Percentiles rank a stretch among this genome's conserved stretches.
These are phyloP conservation scores for Eleginops maclovinus DNA, from an alignment of 2,113 vertebrate genomes.

Conservation along the genomic window DNA sequence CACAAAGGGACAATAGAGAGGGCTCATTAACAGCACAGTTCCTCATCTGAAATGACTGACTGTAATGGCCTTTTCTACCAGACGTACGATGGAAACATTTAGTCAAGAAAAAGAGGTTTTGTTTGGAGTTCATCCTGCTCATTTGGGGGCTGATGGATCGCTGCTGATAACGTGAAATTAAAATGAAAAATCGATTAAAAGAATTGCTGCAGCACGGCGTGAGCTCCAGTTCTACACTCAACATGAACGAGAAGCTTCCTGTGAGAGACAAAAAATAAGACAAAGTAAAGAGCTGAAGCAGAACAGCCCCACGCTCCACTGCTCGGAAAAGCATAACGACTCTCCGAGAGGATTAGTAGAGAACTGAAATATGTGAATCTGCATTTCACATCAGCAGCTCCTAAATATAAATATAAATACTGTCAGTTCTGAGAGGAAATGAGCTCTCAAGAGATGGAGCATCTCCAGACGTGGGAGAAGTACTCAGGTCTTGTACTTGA, in stretches of 20 bases:
- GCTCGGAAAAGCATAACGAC: neutral
- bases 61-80: neutral
- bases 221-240: constrained; percentile 9
- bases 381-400: no score
- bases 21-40: neutral
- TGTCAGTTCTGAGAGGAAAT: no score
- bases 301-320: neutral
- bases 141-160: neutral
- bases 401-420: no score
- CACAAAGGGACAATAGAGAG: constrained; percentile 19
- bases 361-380: no score
- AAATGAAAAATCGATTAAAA: constrained; percentile 33
- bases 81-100: neutral
- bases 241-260: constrained; percentile 12
- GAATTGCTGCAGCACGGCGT: constrained; percentile 9
- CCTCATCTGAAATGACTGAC: neutral
- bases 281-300: neutral
- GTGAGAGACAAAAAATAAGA: neutral
- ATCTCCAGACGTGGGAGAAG: no score
- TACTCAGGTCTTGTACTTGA: no score
- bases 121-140: constrained; percentile 6
- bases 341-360: no score
- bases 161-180: constrained; percentile 29
- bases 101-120: neutral
- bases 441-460: no score